Evolutionary conservation across 2,888 invertebrate species (phyloP).

Genomic region (Platycheirus albimanus): DNA sequence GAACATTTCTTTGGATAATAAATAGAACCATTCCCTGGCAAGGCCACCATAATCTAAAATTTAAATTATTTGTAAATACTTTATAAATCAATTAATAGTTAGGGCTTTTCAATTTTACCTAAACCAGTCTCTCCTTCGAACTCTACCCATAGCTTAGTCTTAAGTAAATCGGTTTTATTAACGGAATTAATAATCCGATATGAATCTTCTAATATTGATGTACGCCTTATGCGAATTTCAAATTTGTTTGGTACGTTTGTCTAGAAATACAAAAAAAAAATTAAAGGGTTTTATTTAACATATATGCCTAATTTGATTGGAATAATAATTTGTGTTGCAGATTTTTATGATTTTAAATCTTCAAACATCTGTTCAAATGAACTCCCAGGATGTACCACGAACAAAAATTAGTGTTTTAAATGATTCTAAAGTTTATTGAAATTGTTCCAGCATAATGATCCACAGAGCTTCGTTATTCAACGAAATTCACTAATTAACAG

Average conservation of each 20-base stretch:
- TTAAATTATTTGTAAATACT: conserved; percentile 16
- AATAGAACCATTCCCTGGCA: conserved; percentile 99
- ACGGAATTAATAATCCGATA: conserved; percentile 97
- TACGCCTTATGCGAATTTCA: conserved; percentile 96
- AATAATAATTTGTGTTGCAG: too few relatives aligned
- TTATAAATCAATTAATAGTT: conserved; percentile 12
- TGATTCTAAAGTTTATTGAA: too few relatives aligned
- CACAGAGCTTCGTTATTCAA: too few relatives aligned
- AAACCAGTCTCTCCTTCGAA: conserved; percentile 98
- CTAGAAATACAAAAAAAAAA: conserved; percentile 83
- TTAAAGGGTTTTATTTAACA: not conserved
- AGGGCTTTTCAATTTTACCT: conserved; percentile 81
- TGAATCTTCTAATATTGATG: conserved; percentile 97
- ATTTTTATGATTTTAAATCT: too few relatives aligned
- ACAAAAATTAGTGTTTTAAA: too few relatives aligned
- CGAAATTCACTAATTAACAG: too few relatives aligned
- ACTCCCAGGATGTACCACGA: too few relatives aligned
- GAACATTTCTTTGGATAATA: conserved; percentile 99
- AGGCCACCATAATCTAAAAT: conserved; percentile 95
- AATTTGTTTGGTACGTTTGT: conserved; percentile 98
- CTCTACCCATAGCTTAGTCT: conserved; percentile 99
- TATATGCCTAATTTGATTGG: too few relatives aligned
- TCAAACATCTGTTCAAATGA: too few relatives aligned
- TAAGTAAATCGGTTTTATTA: conserved; percentile 94
- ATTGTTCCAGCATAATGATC: too few relatives aligned